Base-by-base conservation (phyloP, 1,140 invertebrate species). In the Holotrichia oblita region DNA sequence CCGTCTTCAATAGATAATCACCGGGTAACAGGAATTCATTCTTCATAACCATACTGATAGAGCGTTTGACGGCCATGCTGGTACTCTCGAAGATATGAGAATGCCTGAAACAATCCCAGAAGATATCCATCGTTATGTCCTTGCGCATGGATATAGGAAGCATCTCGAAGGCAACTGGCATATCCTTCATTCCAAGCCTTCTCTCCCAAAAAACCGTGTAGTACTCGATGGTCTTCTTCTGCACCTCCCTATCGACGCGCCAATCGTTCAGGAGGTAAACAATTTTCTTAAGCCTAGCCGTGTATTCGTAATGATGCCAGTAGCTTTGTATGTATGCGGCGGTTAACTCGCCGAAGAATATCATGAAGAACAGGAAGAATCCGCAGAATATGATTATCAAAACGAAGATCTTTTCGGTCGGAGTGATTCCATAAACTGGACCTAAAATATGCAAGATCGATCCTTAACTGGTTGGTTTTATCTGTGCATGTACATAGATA, bases 21-120 rank as follows among this genome's bases (percentile, higher is more conserved):
- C 88, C 88, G 40, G 88, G 86, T 81, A 88, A 81, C 83, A 87
- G 87, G 83, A 88, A 88, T 74, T 86, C 86, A 77, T 87, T 87
- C 78, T 78, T 83, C 87, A 88, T 79, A 14, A 76, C 22, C 17
- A 73, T 48, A 24, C 74, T 77, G 9, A 79, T 24, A 12, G 74
- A 48, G 22, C 75, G 69, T 48, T 79, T 79, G 34, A 79, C 77
- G 3, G 74, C n/a, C 73, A 79, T 77, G 17, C 64, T 64, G 10
- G 34, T 61, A 0, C 10, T 20, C 0, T 8, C 17, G 17, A 72
- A 79, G 2, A 79, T 10, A 87, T 59, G 85, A 83, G 27, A 88
- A 82, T n/a, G 87, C 7, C 75, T 14, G n/a, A 79, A 41, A 3
- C 74, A 27, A 17, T 79, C 78, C 78, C 78, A 79, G 42, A 72